Percentiles rank a stretch among this genome's conserved stretches.
Conservation (phyloP, 2,113 vertebrate species). For the Phylloscopus whistleri region DNA sequence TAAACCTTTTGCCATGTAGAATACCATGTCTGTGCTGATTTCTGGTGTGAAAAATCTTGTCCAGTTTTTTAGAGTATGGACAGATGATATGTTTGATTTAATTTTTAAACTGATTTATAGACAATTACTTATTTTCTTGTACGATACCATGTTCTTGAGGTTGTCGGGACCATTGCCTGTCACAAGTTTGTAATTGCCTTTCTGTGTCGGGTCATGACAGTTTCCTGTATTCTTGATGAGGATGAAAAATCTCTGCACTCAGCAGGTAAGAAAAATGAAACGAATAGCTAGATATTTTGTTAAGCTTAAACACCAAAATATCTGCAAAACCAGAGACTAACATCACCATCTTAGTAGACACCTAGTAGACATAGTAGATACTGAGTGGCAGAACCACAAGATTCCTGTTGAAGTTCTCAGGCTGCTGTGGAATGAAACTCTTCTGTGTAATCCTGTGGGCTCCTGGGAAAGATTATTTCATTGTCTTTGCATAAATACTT, state of each 20-base stretch:
- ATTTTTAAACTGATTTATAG: neutral
- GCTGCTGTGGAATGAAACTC: neutral
- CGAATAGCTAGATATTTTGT: neutral
- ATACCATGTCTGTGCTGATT: neutral
- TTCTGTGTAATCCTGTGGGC: neutral
- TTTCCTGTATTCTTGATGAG: neutral
- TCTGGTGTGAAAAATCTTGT: neutral
- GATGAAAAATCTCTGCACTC: neutral
- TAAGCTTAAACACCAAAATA: neutral
- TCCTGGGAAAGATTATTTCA: neutral
- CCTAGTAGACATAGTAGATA: neutral
- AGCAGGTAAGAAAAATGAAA: neutral
- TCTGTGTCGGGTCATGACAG: neutral
- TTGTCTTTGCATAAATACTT: neutral
- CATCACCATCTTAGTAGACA: neutral
- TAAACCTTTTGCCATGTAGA: neutral
- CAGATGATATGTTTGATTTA: neutral
- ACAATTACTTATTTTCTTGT: neutral
- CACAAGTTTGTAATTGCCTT: neutral
- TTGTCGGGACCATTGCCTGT: accelerated
- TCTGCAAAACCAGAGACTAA: neutral
- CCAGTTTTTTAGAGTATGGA: neutral
- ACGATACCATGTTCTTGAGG: neutral
- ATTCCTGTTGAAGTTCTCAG: neutral
- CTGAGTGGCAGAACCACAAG: neutral